Percentiles rank a stretch among this genome's conserved stretches.
Evolutionary conservation across 1,140 invertebrate genomes (phyloP).

Genomic region (Panulirus ornatus): DNA sequence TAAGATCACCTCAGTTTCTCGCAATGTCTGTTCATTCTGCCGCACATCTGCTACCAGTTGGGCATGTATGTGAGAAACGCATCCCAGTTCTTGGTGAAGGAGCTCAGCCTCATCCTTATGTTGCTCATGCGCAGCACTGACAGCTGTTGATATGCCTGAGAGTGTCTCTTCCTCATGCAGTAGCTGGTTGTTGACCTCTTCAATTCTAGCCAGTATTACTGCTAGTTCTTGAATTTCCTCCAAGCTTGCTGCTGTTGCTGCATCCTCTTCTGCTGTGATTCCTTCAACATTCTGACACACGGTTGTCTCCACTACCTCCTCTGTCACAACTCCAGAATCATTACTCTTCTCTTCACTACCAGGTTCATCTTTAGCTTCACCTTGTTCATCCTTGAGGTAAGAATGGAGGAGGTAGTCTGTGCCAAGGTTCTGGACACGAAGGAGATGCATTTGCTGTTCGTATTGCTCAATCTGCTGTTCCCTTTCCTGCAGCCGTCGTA

Average conservation of each 20-base stretch:
- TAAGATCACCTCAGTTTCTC: constrained; percentile 83
- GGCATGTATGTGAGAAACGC: constrained; percentile 78
- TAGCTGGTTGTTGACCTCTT: constrained; percentile 62
- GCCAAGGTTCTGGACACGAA: constrained; percentile 85
- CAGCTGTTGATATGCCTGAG: constrained; percentile 45
- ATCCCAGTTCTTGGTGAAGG: constrained; percentile 76
- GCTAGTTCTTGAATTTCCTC: constrained; percentile 77
- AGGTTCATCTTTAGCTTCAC: constrained; percentile 76
- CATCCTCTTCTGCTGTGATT: constrained; percentile 38
- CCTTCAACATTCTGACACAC: background rate
- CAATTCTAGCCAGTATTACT: constrained; percentile 59
- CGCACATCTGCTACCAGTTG: constrained; percentile 83
- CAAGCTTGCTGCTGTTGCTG: constrained; percentile 80
- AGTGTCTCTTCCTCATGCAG: constrained; percentile 72
- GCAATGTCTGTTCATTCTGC: constrained; percentile 82
- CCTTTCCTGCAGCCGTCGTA: constrained; percentile 83
- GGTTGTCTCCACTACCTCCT: constrained; percentile 72
- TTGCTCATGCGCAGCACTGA: constrained; percentile 53
- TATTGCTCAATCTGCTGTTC: constrained; percentile 87
- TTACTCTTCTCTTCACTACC: constrained; percentile 78
- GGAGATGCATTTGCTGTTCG: constrained; percentile 86
- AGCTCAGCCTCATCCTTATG: constrained; percentile 67
- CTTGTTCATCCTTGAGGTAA: constrained; percentile 82
- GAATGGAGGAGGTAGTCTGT: constrained; percentile 90
- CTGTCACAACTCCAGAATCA: constrained; percentile 81